These are phyloP conservation scores for Eriocheir sinensis DNA, from an alignment of 1,140 invertebrate genomes.

Conservation along the genomic window DNA sequence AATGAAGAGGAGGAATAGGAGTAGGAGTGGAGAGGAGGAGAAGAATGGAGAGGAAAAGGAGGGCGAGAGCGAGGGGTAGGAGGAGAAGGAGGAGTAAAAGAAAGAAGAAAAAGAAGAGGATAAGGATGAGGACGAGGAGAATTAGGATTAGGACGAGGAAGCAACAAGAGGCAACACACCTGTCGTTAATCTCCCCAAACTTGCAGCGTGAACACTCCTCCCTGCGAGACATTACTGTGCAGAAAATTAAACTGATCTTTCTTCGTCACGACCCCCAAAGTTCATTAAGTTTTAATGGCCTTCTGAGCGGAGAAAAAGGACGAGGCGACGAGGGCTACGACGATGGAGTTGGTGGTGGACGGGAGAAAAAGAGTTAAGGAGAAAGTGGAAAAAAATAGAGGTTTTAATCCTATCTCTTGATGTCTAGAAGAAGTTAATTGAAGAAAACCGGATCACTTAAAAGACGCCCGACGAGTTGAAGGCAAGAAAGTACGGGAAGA, in stretches of 20 bases:
- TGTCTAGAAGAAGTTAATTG: background rate
- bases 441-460: background rate
- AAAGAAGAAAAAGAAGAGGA: too few species aligned
- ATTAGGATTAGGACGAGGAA: background rate
- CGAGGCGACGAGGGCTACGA: too few species aligned
- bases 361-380: background rate
- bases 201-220: background rate
- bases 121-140: background rate
- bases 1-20: too few species aligned
- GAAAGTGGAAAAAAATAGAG: too few species aligned
- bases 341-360: background rate
- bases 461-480: too few species aligned
- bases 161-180: background rate
- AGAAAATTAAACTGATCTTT: constrained; percentile 26
- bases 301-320: background rate
- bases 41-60: too few species aligned
- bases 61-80: background rate
- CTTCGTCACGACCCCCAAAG: constrained; percentile 8
- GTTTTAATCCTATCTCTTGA: constrained; percentile 3
- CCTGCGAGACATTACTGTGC: background rate
- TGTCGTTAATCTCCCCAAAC: background rate
- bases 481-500: too few species aligned
- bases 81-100: background rate
- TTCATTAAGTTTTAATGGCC: constrained; percentile 16
- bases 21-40: too few species aligned